Conservation (phyloP, 2,113 vertebrate genomes). For the Eulacestoma nigropectus region DNA sequence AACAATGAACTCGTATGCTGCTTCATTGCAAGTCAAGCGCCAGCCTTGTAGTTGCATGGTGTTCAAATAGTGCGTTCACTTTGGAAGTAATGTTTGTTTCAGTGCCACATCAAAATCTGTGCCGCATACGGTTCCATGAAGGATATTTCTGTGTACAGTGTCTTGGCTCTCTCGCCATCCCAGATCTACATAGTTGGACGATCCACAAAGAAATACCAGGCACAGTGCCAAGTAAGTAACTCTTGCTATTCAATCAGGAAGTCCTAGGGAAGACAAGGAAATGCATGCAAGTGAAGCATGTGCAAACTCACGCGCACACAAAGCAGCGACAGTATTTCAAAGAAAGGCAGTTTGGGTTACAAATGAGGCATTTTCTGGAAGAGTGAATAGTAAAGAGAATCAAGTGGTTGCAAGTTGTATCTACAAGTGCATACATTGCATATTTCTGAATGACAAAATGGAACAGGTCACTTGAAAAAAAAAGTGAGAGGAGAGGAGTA, state of each 20-base stretch:
- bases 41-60: neutral
- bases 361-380: neutral
- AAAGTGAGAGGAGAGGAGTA: neutral
- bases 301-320: neutral
- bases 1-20: neutral
- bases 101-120: constrained; percentile 98
- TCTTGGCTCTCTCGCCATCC: constrained; percentile 86
- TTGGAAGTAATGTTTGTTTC: constrained; percentile 50
- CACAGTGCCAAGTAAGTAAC: constrained; percentile 88
- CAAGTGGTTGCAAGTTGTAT: neutral
- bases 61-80: neutral
- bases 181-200: constrained; percentile 98
- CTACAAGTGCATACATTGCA: neutral
- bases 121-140: constrained; percentile 96
- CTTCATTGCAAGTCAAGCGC: neutral
- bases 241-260: neutral
- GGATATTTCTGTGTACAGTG: constrained; percentile 97
- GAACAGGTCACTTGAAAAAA: neutral
- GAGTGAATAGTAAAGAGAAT: neutral
- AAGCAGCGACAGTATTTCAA: neutral
- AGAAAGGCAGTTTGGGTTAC: neutral
- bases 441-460: neutral
- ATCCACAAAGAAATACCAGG: constrained; percentile 95
- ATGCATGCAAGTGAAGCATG: neutral
- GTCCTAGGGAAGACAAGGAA: neutral